Base-by-base conservation (phyloP, 2,888 invertebrate species). In the Rhagium mordax region DNA sequence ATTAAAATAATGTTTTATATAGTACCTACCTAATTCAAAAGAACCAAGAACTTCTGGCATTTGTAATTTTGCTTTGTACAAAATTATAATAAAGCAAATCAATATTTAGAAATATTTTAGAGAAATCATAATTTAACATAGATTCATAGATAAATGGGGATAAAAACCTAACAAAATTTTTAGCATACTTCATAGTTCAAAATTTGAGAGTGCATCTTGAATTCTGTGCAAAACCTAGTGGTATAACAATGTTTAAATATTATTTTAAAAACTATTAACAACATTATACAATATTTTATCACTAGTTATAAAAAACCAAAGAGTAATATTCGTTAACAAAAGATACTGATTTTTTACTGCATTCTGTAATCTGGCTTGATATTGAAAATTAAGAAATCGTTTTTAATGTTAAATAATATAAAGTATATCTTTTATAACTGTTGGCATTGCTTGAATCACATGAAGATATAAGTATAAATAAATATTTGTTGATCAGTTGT, bases 391-490 rank as follows among this genome's bases (percentile, higher is more conserved):
- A 41, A 41, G n/a, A 41, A 33, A 55, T 18, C 20, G 59, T 59
- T 59, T 18, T 16, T 33, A 13, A 33, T 59, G 16, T 33, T 33
- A 18, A 55, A 20, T 33, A 13, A 59, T 29, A 59, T 18, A 29
- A 29, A 59, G n/a, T 57, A 59, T 59, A 59, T 59, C 29, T 59
- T 59, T 59, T 59, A 59, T 59, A 61, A 41, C 21, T 61, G 47
- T 61, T 61, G 47, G 61, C 41, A 13, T 41, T 61, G 47, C 47
- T 47, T n/a, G 48, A 13, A 10, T 13, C 16, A 20, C 59, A 59
- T 18, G 6, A 24, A 29, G 20, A 59, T 59, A 29, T 29, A 18
- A 59, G 29, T 16, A 33, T 29, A 33, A 16, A 41, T n/a, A 59
- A 29, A 15, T 29, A 59, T 62, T 47, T 10, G 24, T 51, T 51